Conservation (phyloP, 2,113 vertebrate genomes). For the Varanus komodoensis region DNA sequence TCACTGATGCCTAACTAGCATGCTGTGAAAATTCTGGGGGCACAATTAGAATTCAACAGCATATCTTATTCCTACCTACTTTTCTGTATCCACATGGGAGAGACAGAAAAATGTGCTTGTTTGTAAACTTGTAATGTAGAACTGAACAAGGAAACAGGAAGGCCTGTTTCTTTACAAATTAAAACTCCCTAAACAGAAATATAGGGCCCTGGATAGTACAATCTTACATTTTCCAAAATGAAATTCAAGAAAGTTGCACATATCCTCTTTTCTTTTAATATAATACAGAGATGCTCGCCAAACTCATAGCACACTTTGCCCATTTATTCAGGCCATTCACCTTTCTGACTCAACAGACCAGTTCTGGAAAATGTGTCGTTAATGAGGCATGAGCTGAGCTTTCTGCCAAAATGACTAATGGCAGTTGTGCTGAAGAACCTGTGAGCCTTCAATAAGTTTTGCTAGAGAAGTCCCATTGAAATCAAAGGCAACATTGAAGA, state of each 20-base stretch:
- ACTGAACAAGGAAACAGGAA: background rate
- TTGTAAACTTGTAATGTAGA: slow-evolving; percentile 19
- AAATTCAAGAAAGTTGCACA: background rate
- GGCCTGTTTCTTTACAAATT: background rate
- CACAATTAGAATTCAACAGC: no score
- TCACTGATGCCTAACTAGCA: background rate
- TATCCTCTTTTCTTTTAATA: background rate
- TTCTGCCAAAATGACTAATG: slow-evolving; percentile 10
- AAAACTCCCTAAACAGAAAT: background rate
- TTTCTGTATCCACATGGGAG: background rate
- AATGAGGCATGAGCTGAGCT: background rate
- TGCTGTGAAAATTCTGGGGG: background rate
- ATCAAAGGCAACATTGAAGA: background rate
- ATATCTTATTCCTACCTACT: no score
- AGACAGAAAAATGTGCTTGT: background rate
- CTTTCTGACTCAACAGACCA: background rate
- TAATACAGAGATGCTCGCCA: background rate
- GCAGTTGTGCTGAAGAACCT: background rate
- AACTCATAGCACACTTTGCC: background rate
- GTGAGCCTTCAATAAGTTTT: background rate
- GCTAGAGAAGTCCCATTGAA: background rate
- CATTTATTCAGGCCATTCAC: slow-evolving; percentile 13
- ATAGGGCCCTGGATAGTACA: background rate
- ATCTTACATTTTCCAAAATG: background rate
- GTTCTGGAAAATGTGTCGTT: background rate